phyloP scores from a whole-genome alignment of 2,888 invertebrate genomes.

The Craniophora ligustri region DNA sequence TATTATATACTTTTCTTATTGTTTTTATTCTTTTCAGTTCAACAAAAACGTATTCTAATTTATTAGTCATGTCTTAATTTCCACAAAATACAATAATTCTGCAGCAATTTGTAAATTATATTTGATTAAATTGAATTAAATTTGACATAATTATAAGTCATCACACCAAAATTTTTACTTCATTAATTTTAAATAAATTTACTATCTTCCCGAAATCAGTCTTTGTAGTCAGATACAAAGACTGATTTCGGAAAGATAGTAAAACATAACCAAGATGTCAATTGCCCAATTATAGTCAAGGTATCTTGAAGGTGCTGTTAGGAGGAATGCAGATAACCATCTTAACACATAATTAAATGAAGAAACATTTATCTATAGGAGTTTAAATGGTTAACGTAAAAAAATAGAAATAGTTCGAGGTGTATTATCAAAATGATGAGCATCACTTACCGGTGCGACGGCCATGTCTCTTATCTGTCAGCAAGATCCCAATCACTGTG shows the following conservation, averaged over 20 bases:
- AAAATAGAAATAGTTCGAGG: constrained; percentile 18
- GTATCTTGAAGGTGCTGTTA: constrained; percentile 13
- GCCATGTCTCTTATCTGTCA: constrained; percentile 77
- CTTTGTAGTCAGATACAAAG: too few species aligned
- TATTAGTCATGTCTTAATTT: too few species aligned
- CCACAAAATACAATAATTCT: too few species aligned
- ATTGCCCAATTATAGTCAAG: constrained; percentile 19
- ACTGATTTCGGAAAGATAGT: constrained; percentile 19
- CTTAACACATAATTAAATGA: constrained; percentile 2
- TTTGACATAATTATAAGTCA: too few species aligned
- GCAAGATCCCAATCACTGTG: constrained; percentile 73
- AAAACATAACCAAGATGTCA: constrained; percentile 17
- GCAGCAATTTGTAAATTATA: too few species aligned
- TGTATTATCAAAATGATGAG: too few species aligned
- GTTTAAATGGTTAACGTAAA: constrained; percentile 9
- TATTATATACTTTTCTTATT: too few species aligned
- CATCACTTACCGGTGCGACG: constrained; percentile 74
- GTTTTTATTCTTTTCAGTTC: too few species aligned
- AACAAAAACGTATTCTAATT: too few species aligned
- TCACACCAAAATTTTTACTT: too few species aligned
- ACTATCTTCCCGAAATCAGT: too few species aligned
- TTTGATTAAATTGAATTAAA: too few species aligned
- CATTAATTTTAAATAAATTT: constrained; percentile 33
- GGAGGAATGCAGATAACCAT: constrained; percentile 1
- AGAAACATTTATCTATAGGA: constrained; percentile 10